phyloP scores from a whole-genome alignment of 2,113 vertebrate species.

The Haliaeetus leucogaster region DNA sequence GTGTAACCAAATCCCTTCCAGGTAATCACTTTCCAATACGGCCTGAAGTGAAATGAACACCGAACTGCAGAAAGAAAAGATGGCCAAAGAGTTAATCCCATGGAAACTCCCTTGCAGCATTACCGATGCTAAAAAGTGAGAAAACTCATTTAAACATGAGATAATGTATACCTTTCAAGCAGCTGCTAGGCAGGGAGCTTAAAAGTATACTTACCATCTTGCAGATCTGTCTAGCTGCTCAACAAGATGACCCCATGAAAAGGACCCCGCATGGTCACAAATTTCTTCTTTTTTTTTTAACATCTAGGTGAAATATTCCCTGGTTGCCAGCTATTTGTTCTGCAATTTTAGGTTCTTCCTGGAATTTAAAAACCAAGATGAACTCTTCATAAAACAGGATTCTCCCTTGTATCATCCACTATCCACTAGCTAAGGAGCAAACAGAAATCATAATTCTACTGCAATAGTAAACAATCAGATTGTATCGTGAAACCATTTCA shows the following conservation, averaged over 20 bases:
- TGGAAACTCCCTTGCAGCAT: not conserved
- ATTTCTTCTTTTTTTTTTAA: not conserved
- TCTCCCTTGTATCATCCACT: fast-evolving
- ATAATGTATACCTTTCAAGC: fast-evolving
- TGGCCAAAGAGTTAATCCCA: not conserved
- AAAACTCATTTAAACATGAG: not conserved
- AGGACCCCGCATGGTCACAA: not conserved
- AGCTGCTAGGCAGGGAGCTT: fast-evolving
- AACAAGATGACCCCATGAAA: not conserved
- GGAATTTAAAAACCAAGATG: not conserved
- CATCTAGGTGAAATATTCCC: not conserved
- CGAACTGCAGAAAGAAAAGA: not conserved
- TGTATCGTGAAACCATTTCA: not conserved
- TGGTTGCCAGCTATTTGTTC: not conserved
- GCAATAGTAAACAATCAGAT: not conserved
- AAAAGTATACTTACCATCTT: not conserved
- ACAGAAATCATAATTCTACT: not conserved
- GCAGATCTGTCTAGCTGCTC: not conserved
- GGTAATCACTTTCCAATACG: not conserved
- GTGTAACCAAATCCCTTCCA: conserved; percentile 25
- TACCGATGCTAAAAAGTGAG: not conserved
- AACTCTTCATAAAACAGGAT: not conserved
- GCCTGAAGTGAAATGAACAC: conserved; percentile 21
- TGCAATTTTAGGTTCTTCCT: not conserved
- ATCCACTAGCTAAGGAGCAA: not conserved